A percentile compares a stretch with the other conserved stretches of the same genome.
Conservation (phyloP, 2,797 vertebrate species). For the Myripristis jacobus region DNA sequence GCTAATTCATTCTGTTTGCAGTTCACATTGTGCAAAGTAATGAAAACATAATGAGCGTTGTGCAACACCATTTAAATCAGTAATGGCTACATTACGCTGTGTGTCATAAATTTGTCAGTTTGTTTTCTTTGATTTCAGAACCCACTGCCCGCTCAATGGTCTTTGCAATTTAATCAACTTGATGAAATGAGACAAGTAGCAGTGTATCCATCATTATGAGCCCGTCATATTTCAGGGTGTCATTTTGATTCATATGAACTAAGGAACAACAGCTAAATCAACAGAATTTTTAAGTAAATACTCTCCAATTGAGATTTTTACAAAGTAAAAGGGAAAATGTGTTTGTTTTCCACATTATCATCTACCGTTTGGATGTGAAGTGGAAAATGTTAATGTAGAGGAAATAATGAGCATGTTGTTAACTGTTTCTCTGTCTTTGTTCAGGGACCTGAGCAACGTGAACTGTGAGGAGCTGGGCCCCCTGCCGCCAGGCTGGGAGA, state of each 20-base stretch:
- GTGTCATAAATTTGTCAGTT: not conserved
- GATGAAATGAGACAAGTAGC: no score
- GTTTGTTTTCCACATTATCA: not conserved
- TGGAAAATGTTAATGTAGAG: not conserved
- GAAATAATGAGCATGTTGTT: not conserved
- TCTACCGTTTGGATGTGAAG: not conserved
- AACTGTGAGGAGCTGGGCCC: constrained; percentile 98
- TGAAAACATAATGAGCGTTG: not conserved
- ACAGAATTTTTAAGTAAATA: no score
- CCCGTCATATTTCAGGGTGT: no score
- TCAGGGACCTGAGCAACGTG: constrained; percentile 96
- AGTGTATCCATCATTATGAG: no score
- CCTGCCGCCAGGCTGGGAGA: constrained; percentile 97
- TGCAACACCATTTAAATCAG: not conserved
- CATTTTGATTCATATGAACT: no score
- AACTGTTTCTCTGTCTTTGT: constrained; percentile 34
- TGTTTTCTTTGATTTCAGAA: no score
- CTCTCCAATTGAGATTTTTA: no score
- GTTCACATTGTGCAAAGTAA: not conserved
- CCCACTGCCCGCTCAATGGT: no score
- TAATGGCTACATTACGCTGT: not conserved
- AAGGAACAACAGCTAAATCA: no score
- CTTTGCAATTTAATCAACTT: no score
- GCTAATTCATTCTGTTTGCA: not conserved
- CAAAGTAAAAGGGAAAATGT: not conserved